These are phyloP conservation scores for Agrotis clavis DNA, from an alignment of 2,888 invertebrate species.

Conservation along the genomic window DNA sequence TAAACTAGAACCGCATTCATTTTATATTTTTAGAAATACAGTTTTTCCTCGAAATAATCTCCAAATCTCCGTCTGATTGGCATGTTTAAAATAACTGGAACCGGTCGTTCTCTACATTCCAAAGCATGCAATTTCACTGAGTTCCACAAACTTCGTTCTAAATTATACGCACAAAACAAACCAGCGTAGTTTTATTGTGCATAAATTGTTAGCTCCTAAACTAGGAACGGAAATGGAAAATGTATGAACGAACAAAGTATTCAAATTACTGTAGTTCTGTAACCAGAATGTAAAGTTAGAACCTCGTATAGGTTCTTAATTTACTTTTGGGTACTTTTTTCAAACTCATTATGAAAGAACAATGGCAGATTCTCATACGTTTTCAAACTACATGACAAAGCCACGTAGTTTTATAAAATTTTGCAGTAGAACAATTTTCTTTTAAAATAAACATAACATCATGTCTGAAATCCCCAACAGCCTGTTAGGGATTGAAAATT, in stretches of 20 bases:
- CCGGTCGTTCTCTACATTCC: slow-evolving; percentile 41
- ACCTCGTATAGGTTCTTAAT: too few species aligned
- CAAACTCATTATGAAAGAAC: too few species aligned
- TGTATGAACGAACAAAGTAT: slow-evolving; percentile 32
- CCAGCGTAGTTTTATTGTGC: slow-evolving; percentile 34
- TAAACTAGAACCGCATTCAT: slow-evolving; percentile 1
- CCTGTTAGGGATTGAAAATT: too few species aligned
- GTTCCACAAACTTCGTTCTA: slow-evolving; percentile 27
- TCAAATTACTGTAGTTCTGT: slow-evolving; percentile 22
- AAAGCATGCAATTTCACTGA: slow-evolving; percentile 13
- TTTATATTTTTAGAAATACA: slow-evolving; percentile 40
- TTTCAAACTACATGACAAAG: too few species aligned
- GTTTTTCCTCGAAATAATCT: slow-evolving; percentile 40
- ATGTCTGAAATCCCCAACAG: too few species aligned
- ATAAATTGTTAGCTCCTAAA: slow-evolving; percentile 46
- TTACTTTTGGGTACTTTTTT: too few species aligned
- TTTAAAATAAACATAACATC: too few species aligned
- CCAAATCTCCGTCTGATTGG: slow-evolving; percentile 22
- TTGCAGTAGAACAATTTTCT: too few species aligned
- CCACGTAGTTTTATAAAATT: too few species aligned
- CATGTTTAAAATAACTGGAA: slow-evolving; percentile 43
- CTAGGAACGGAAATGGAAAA: slow-evolving; percentile 47
- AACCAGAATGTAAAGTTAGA: not conserved
- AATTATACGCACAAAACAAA: slow-evolving; percentile 27
- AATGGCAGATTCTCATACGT: too few species aligned